Evolutionary conservation across 2,888 invertebrate genomes (phyloP), one percentile per base, ranked within the genome.

Genomic region (Steinernema carpocapsae): DNA sequence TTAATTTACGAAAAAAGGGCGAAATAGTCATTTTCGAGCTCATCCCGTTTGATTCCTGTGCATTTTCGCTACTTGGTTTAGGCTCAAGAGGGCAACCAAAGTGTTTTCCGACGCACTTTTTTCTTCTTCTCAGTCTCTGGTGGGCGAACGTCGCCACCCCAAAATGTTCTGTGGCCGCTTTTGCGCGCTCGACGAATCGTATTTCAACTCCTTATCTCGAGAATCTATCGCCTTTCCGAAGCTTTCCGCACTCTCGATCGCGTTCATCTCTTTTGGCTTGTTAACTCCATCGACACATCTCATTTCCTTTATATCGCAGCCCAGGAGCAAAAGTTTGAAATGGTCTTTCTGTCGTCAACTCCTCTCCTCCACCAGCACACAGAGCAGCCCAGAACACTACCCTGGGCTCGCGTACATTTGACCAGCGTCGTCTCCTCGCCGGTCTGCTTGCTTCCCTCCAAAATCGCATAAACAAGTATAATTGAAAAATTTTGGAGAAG

Each of bases 401-500:
- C n/a, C n/a, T n/a, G n/a, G n/a, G n/a, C n/a, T n/a, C 37, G 37
- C 37, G 37, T 37, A 37, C 37, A 37, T 37, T 37, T 37, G 37
- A 37, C 37, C 37, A 37, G 10, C 37, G 37, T 37, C 37, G 37
- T 3, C n/a, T 3, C 37, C 37, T 37, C 37, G 3, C 10, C 37
- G 37, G 37, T 37, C 37, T 37, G 37, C 48, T 3, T n/a, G 4
- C 48, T 17, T 48, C 17, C 48, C 19, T 48, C 48, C 3, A 48
- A 64, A 64, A 64, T 64, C 64, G 64, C 64, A 64, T 64, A 64
- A 64, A 64, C 64, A 64, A 64, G 32, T 64, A 26, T 64, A 64
- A 64, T 64, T 64, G 64, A 64, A 64, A 64, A 64, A 64, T n/a
- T 64, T 64, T 64, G 64, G 64, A 64, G 64, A 29, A n/a, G 48